Base-by-base conservation (phyloP, 1,140 invertebrate species). In the Lordiphosa stackelbergi region DNA sequence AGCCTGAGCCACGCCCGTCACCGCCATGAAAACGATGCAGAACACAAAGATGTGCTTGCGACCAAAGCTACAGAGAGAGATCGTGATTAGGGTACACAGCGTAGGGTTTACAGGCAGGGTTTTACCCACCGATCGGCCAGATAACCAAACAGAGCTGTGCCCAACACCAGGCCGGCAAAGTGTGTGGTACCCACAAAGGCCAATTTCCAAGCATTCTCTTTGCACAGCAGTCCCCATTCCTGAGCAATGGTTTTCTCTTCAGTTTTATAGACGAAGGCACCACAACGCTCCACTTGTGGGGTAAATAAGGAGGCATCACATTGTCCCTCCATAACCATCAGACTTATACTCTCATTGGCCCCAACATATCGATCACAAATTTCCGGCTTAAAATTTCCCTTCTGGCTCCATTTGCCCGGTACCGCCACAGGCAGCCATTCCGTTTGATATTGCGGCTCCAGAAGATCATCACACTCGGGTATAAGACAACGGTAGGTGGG, bases 171-270 rank as follows among this genome's bases (percentile, higher is more conserved):
- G 3, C 91, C 91, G 13, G 90, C 88, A 73, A 92, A 92, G 74
- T 92, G 92, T 12, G 90, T 78, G 0, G 91, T 91, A 5, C 92
- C 92, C 8, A 92, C 90, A 16, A 92, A 86, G 0, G 91, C 90
- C 38, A 92, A 74, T 62, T 91, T 91, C 91, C 92, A 92, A 57
- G 89, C 85, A 55, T 92, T 91, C 65, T 91, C 89, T 28, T 87
- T 72, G 63, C 91, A 92, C 9, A 89, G 90, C n/a, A 92, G 77
- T 0, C 89, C 81, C 89, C 91, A 91, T 88, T 91, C 90, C 63
- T 89, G 89, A 0, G 91, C 89, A 66, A 92, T 91, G 0, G 91
- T 91, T 5, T 79, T 71, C 64, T 91, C 90, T 8, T 79, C 43
- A 9, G 64, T 55, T 10, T 86, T 85, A 71, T 89, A 91, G 0